Evolutionary conservation across 1,140 invertebrate genomes (phyloP).

Genomic region (Psilanteris sp.): DNA sequence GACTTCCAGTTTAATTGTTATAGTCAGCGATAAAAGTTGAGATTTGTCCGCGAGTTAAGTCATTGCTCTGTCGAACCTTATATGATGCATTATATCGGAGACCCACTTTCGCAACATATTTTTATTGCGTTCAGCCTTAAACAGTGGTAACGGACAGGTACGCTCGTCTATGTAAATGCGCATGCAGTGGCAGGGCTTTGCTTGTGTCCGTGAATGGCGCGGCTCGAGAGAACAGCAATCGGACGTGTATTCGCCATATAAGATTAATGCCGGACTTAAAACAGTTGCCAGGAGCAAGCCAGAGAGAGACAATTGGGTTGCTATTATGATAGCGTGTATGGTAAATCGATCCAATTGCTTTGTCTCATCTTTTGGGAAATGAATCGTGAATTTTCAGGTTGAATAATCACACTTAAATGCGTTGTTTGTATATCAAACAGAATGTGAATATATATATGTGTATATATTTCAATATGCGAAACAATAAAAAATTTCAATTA

Average conservation of each 20-base stretch:
- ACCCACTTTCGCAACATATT: slow-evolving; percentile 70
- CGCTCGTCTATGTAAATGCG: slow-evolving; percentile 59
- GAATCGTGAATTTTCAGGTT: too few relatives aligned
- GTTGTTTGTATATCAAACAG: too few relatives aligned
- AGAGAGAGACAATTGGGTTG: slow-evolving; percentile 23
- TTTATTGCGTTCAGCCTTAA: slow-evolving; percentile 62
- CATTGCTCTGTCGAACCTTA: slow-evolving; percentile 61
- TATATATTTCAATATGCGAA: too few relatives aligned
- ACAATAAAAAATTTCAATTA: too few relatives aligned
- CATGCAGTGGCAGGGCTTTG: slow-evolving; percentile 36
- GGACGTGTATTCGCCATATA: slow-evolving; percentile 62
- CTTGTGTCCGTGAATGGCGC: slow-evolving; percentile 52
- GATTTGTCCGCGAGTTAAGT: slow-evolving; percentile 49
- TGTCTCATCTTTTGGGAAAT: too few relatives aligned
- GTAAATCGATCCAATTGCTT: too few relatives aligned
- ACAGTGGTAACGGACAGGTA: slow-evolving; percentile 48
- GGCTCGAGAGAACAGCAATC: slow-evolving; percentile 63
- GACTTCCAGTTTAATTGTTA: slow-evolving; percentile 57
- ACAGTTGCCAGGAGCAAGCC: not conserved
- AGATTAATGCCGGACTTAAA: slow-evolving; percentile 13
- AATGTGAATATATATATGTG: too few relatives aligned
- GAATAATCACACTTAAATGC: too few relatives aligned
- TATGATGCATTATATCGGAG: slow-evolving; percentile 61
- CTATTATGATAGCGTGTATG: too few relatives aligned
- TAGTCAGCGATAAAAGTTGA: slow-evolving; percentile 64